Evolutionary conservation across 2,888 invertebrate genomes (phyloP).

Genomic region (Ophion ellenae): DNA sequence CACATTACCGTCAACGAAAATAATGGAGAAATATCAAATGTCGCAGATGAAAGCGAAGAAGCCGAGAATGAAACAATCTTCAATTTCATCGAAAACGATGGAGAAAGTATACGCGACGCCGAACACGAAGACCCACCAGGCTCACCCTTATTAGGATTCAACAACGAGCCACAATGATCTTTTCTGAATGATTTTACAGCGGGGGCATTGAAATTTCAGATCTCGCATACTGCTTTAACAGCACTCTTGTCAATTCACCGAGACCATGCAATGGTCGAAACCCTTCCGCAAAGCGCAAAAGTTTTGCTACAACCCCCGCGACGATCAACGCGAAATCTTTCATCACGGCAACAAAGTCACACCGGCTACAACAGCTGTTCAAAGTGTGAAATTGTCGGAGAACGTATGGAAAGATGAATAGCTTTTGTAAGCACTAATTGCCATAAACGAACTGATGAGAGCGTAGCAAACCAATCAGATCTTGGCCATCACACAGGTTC

Average conservation of each 20-base stretch:
- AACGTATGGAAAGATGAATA: constrained; percentile 30
- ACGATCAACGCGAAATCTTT: constrained; percentile 60
- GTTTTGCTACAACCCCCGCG: constrained; percentile 45
- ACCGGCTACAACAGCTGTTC: constrained; percentile 65
- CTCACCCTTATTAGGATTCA: constrained; percentile 23
- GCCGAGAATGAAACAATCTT: constrained; percentile 19
- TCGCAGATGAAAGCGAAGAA: constrained; percentile 29
- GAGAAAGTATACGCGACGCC: constrained; percentile 34
- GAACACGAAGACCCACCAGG: constrained; percentile 34
- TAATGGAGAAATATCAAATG: constrained; percentile 33
- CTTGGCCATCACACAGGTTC: constrained; percentile 50
- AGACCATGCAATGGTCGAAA: constrained; percentile 41
- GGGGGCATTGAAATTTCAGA: constrained; percentile 35
- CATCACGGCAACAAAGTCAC: constrained; percentile 61
- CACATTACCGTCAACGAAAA: constrained; percentile 22
- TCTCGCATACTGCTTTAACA: constrained; percentile 39
- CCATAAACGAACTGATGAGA: constrained; percentile 55
- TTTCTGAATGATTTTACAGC: constrained; percentile 42
- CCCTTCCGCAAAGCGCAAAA: constrained; percentile 43
- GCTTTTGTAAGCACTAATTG: constrained; percentile 34
- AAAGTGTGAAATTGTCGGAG: constrained; percentile 63
- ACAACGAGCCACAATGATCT: constrained; percentile 41
- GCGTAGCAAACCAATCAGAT: constrained; percentile 49
- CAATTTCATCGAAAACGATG: constrained; percentile 25
- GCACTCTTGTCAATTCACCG: constrained; percentile 42